phyloP scores from a whole-genome alignment of 2,113 vertebrate genomes.

The Podilymbus podiceps region DNA sequence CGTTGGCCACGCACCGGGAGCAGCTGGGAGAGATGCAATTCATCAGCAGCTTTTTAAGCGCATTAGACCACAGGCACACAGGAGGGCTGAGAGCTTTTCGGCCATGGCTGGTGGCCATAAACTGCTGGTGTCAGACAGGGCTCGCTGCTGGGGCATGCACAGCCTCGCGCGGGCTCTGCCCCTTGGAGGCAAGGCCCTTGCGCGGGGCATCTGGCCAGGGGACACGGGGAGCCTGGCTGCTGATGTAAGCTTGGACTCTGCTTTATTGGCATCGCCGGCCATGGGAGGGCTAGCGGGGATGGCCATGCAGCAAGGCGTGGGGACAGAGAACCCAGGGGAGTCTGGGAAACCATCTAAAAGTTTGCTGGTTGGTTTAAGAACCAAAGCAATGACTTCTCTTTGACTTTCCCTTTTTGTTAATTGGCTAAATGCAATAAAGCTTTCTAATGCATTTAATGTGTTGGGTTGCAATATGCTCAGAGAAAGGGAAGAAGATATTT shows the following conservation, averaged over 20 bases:
- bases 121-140: fast-evolving
- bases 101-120: not conserved
- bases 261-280: not conserved
- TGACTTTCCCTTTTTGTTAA: not conserved
- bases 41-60: not conserved
- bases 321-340: not conserved
- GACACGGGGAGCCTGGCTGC: fast-evolving
- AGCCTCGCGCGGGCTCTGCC: not conserved
- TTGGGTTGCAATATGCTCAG: not conserved
- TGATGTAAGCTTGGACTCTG: not conserved
- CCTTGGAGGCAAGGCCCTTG: not conserved
- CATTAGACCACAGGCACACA: fast-evolving
- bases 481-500: not conserved
- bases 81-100: not conserved
- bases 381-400: not conserved
- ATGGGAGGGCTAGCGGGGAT: not conserved
- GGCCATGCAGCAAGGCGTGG: not conserved
- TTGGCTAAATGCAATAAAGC: not conserved
- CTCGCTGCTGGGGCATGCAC: not conserved
- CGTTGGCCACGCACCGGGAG: fast-evolving
- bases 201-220: not conserved
- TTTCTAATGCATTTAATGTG: not conserved
- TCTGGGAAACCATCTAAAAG: not conserved
- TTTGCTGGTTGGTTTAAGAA: not conserved
- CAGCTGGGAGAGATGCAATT: not conserved